Evolutionary conservation across 2,888 invertebrate genomes (phyloP), one percentile per base, ranked within the genome.

Genomic region (Eupithecia exiguata): DNA sequence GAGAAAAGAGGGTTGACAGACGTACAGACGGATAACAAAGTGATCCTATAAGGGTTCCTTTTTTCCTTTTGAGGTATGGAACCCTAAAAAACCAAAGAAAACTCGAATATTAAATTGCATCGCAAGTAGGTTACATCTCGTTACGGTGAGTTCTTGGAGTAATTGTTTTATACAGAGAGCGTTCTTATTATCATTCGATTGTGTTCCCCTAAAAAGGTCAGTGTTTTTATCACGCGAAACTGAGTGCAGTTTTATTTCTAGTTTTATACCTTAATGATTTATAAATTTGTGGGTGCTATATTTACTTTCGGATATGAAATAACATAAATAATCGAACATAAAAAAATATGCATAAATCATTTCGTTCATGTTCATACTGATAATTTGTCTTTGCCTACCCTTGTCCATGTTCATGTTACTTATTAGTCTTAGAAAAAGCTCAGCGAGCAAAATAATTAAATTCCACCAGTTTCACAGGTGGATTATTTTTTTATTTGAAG

Each of bases 41-140:
- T n/a, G n/a, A n/a, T n/a, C n/a, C n/a, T n/a, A n/a, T n/a, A n/a
- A n/a, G n/a, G n/a, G n/a, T n/a, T n/a, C n/a, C n/a, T n/a, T n/a
- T n/a, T n/a, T n/a, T n/a, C n/a, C n/a, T n/a, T n/a, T n/a, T n/a
- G n/a, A n/a, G n/a, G n/a, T n/a, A n/a, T n/a, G n/a, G n/a, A n/a
- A n/a, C n/a, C n/a, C n/a, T n/a, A 36, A 53, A 21, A 62, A 21
- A 53, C 10, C 21, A 53, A 53, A 53, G n/a, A 71, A 71, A 49
- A 38, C 25, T 30, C 12, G 25, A 67, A 67, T 58, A n/a, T 67
- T 30, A 67, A 71, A 71, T 71, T 71, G 67, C 58, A 71, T 58
- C 38, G 58, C 67, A 40, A 58, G 58, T 25, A 58, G 25, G 25
- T 25, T 58, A 58, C 40, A 30, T 67, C 35, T 71, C 40, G 66